These are phyloP conservation scores for Protobothrops flavoviridis DNA, from an alignment of 2,113 vertebrate genomes.

Conservation along the genomic window DNA sequence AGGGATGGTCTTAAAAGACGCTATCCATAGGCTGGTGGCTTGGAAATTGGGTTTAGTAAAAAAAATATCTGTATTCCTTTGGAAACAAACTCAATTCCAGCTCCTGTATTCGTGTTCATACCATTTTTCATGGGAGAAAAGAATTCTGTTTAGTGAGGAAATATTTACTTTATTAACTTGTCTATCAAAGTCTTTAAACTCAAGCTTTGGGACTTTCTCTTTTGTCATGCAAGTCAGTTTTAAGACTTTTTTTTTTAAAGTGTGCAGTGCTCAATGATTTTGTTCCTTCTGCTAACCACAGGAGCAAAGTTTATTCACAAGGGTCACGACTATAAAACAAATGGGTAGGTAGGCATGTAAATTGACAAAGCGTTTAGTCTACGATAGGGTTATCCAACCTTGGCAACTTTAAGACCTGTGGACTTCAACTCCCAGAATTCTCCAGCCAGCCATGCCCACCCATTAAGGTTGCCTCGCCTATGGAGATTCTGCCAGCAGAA, in stretches of 20 bases:
- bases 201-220: neutral
- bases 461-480: too few relatives aligned
- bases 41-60: neutral
- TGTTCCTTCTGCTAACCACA: neutral
- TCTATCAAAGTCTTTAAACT: neutral
- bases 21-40: neutral
- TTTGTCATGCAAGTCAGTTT: neutral
- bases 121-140: neutral
- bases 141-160: neutral
- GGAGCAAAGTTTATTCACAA: neutral
- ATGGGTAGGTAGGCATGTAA: neutral
- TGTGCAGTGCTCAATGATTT: neutral
- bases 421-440: too few relatives aligned
- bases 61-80: neutral
- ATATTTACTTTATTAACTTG: neutral
- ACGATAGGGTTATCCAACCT: too few relatives aligned
- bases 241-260: neutral
- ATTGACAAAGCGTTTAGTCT: neutral
- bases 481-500: neutral
- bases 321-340: too few relatives aligned
- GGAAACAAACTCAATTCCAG: neutral
- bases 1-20: neutral
- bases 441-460: too few relatives aligned
- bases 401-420: too few relatives aligned
- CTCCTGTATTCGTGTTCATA: neutral